phyloP scores from a whole-genome alignment of 2,888 invertebrate genomes.

The Nipponacmea schrenckii region DNA sequence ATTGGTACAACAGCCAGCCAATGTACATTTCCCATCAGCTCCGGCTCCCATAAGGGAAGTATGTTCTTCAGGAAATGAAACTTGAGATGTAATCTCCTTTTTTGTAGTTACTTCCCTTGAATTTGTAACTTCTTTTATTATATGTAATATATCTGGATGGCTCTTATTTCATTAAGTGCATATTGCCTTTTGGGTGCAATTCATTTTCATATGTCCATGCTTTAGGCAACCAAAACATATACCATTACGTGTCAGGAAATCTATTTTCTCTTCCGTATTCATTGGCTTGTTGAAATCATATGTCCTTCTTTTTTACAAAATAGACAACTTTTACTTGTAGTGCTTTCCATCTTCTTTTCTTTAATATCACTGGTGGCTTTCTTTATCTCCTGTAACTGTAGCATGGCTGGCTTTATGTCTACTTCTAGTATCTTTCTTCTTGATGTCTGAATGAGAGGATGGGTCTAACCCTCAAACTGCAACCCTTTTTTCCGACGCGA shows the following conservation, averaged over 20 bases:
- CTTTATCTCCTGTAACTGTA: too few species aligned
- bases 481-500: not conserved
- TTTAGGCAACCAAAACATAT: conserved; percentile 8
- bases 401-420: not conserved
- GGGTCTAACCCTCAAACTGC: not conserved
- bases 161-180: not conserved
- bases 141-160: conserved; percentile 5
- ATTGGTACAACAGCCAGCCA: conserved; percentile 25
- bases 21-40: conserved; percentile 2
- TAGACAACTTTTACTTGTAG: not conserved
- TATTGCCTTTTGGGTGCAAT: not conserved
- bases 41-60: not conserved
- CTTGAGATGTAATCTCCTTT: too few species aligned
- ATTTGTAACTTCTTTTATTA: not conserved
- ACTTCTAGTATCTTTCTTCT: conserved; percentile 1
- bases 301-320: not conserved
- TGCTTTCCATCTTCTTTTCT: not conserved
- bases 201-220: conserved; percentile 3
- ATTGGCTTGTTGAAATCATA: too few species aligned
- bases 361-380: too few species aligned
- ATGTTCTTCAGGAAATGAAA: too few species aligned
- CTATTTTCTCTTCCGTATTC: not conserved
- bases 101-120: not conserved
- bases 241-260: not conserved
- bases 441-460: not conserved